A percentile compares a stretch with the other conserved stretches of the same genome.
phyloP scores from a whole-genome alignment of 2,888 invertebrate species.

The Brachypalpus laphriformis region DNA sequence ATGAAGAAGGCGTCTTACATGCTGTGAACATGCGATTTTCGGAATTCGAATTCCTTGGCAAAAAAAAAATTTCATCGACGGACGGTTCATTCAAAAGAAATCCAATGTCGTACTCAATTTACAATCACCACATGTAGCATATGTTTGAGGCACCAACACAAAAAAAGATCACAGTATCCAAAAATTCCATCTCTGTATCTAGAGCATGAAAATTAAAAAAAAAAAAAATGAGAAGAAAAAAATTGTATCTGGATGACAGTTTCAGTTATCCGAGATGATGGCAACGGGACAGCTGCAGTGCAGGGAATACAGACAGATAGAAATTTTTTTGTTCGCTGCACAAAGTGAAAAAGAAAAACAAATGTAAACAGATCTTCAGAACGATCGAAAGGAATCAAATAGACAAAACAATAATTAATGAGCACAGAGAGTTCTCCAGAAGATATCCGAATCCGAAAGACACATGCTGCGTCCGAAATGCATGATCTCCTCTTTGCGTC shows the following conservation, averaged over 20 bases:
- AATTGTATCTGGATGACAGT: slow-evolving; percentile 43
- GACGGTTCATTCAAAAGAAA: slow-evolving; percentile 44
- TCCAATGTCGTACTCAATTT: slow-evolving; percentile 50
- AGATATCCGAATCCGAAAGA: slow-evolving; percentile 32
- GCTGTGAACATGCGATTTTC: slow-evolving; percentile 64
- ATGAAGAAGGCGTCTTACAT: slow-evolving; percentile 57
- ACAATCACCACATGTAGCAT: slow-evolving; percentile 60
- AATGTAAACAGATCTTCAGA: slow-evolving; percentile 60
- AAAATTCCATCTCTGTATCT: slow-evolving; percentile 39
- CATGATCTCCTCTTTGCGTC: slow-evolving; percentile 20
- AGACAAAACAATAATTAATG: slow-evolving; percentile 68
- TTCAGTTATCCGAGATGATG: slow-evolving; percentile 50
- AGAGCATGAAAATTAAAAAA: slow-evolving; percentile 51
- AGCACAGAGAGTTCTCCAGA: slow-evolving; percentile 44
- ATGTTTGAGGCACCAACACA: slow-evolving; percentile 1
- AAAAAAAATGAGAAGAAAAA: slow-evolving; percentile 25
- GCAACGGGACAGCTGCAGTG: slow-evolving; percentile 47
- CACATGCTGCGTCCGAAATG: slow-evolving; percentile 55
- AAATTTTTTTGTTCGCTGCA: slow-evolving; percentile 37
- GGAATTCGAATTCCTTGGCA: slow-evolving; percentile 24
- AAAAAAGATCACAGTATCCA: slow-evolving; percentile 13
- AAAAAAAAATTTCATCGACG: slow-evolving; percentile 9
- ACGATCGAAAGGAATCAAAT: slow-evolving; percentile 62
- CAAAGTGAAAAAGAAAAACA: background rate
- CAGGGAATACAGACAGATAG: background rate